Percentiles rank a stretch among this genome's conserved stretches.
phyloP scores from a whole-genome alignment of 1,140 invertebrate species.

The Luehdorfia chinensis region DNA sequence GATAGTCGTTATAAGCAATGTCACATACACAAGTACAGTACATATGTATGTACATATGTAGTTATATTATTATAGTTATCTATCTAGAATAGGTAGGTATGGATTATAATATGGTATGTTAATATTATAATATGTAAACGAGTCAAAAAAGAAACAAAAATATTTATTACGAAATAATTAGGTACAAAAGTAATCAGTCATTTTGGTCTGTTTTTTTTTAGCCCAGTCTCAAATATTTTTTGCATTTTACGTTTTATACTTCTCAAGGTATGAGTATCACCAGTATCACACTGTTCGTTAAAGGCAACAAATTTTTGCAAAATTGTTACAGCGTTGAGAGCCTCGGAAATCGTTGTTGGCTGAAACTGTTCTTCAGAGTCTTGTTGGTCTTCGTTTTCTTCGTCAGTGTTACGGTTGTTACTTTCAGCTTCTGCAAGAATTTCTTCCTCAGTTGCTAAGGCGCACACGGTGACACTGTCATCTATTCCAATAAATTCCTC shows the following conservation, averaged over 20 bases:
- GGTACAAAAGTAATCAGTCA: no score
- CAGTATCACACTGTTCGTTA: no score
- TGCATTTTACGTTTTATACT: slow-evolving; percentile 32
- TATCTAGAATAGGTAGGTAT: no score
- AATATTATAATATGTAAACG: no score
- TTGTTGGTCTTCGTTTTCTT: slow-evolving; percentile 26
- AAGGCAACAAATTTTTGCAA: slow-evolving; percentile 31
- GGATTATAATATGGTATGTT: no score
- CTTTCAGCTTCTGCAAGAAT: slow-evolving; percentile 35
- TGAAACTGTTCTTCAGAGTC: slow-evolving; percentile 29
- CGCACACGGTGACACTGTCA: slow-evolving; percentile 28
- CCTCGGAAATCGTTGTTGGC: slow-evolving; percentile 31
- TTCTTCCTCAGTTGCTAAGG: slow-evolving; percentile 29
- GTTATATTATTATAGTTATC: no score
- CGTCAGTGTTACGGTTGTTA: slow-evolving; percentile 30
- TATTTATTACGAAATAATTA: no score
- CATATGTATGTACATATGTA: no score
- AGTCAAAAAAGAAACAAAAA: no score
- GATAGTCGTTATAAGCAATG: no score
- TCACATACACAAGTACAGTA: no score
- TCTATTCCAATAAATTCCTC: slow-evolving; percentile 29
- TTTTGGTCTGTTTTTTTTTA: no score
- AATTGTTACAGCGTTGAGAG: slow-evolving; percentile 31
- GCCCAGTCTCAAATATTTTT: slow-evolving; percentile 32
- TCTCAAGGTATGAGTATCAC: slow-evolving; percentile 29